Evolutionary conservation across 53 echinoderm and acorn worm species (phyloP).

Genomic region (Holothuria scabra): DNA sequence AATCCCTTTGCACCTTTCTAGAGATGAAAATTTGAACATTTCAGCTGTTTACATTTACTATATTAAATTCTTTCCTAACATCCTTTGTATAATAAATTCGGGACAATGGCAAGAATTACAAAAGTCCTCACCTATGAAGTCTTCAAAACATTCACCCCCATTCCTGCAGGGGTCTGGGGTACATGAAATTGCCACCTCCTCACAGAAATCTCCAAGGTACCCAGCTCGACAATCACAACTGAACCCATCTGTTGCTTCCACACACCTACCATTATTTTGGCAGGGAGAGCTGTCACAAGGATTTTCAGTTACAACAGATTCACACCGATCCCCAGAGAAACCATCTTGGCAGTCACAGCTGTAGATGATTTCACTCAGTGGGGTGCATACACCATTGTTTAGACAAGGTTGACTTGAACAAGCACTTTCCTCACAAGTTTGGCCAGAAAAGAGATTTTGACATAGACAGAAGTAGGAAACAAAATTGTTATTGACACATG

Average conservation of each 20-base stretch:
- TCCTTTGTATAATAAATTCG: too few relatives aligned
- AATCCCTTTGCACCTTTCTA: too few relatives aligned
- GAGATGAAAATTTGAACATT: too few relatives aligned
- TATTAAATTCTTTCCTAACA: background rate
- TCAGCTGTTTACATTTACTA: background rate
- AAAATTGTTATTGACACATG: constrained; percentile 54
- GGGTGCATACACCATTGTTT: constrained; percentile 65
- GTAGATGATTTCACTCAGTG: constrained; percentile 36
- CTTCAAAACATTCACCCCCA: constrained; percentile 72
- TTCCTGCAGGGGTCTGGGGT: constrained; percentile 80
- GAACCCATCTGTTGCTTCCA: constrained; percentile 48
- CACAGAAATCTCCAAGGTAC: constrained; percentile 71
- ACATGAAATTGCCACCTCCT: constrained; percentile 66
- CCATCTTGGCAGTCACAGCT: constrained; percentile 61
- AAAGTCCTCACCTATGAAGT: constrained; percentile 67
- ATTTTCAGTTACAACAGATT: constrained; percentile 41
- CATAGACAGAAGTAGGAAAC: constrained; percentile 67
- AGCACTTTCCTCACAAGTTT: constrained; percentile 43
- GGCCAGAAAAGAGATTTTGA: constrained; percentile 51
- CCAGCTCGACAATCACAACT: constrained; percentile 80
- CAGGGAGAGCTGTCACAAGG: constrained; percentile 81
- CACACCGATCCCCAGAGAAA: constrained; percentile 75
- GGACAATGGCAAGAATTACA: too few relatives aligned
- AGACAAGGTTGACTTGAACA: constrained; percentile 79
- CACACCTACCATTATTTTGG: constrained; percentile 57